phyloP scores from a whole-genome alignment of 2,797 vertebrate species.

The Otolemur crassicaudatus region DNA sequence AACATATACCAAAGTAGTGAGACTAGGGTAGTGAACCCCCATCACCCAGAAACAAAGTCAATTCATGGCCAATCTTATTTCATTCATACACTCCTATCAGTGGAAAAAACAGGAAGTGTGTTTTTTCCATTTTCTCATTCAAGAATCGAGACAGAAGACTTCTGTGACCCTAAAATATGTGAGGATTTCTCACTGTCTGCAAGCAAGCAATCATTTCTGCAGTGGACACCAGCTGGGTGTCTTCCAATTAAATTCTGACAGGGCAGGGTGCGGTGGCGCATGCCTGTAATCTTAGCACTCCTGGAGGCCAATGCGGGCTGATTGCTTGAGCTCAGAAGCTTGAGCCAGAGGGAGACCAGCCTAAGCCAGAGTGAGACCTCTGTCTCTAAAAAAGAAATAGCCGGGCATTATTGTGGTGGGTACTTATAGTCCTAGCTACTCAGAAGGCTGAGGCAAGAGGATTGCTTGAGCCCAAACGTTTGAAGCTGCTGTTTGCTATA shows the following conservation, averaged over 20 bases:
- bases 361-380: too few relatives aligned
- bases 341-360: too few relatives aligned
- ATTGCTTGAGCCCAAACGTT: too few relatives aligned
- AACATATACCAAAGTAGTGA: neutral
- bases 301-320: too few relatives aligned
- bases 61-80: constrained; percentile 9
- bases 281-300: too few relatives aligned
- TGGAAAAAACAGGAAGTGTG: neutral
- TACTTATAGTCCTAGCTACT: too few relatives aligned
- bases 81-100: neutral
- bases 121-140: neutral
- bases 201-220: neutral
- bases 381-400: too few relatives aligned
- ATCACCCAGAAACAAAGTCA: constrained; percentile 22
- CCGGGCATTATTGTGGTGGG: too few relatives aligned
- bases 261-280: too few relatives aligned
- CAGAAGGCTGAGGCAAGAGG: too few relatives aligned
- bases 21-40: neutral
- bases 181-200: neutral
- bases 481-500: too few relatives aligned
- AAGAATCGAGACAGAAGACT: neutral
- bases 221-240: neutral
- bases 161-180: neutral
- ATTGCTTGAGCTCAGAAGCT: too few relatives aligned
- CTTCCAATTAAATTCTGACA: neutral